Evolutionary conservation across 2,113 vertebrate genomes (phyloP).

Genomic region (Entelurus aequoreus): DNA sequence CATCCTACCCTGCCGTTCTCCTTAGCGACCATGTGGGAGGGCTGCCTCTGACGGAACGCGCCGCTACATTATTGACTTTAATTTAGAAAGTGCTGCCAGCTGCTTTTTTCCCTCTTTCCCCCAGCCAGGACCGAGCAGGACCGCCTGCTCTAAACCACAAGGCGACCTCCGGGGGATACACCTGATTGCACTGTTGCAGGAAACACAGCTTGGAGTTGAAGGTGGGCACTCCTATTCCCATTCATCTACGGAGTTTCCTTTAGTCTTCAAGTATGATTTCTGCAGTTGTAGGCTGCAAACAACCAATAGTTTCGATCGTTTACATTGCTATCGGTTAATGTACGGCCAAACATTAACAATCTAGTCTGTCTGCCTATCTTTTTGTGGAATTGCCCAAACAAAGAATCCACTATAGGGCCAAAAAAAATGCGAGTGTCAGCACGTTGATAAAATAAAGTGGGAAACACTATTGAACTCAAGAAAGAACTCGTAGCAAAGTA

Average conservation of each 20-base stretch:
- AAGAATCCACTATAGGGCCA: no score
- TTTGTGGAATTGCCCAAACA: no score
- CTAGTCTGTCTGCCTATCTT: no score
- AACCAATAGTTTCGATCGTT: not conserved
- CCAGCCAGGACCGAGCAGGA: slow-evolving; percentile 29
- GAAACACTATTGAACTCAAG: no score
- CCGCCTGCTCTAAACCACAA: slow-evolving; percentile 14
- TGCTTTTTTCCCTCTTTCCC: slow-evolving; percentile 21
- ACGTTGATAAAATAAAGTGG: no score
- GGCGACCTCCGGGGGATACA: slow-evolving; percentile 51
- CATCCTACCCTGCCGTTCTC: slow-evolving; percentile 39
- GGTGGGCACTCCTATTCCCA: slow-evolving; percentile 1
- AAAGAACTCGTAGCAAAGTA: no score
- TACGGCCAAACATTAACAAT: no score
- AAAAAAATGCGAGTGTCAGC: no score
- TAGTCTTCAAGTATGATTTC: not conserved
- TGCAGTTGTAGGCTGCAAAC: not conserved
- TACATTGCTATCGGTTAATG: no score
- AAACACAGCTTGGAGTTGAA: slow-evolving; percentile 45
- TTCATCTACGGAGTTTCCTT: slow-evolving; percentile 2
- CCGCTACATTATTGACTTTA: slow-evolving; percentile 69
- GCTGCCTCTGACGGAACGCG: slow-evolving; percentile 50
- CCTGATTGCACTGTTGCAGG: slow-evolving; percentile 49
- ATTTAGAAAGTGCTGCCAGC: slow-evolving; percentile 68
- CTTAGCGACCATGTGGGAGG: slow-evolving; percentile 56